Evolutionary conservation across 2,797 vertebrate genomes (phyloP).

Genomic region (Lates japonicus): DNA sequence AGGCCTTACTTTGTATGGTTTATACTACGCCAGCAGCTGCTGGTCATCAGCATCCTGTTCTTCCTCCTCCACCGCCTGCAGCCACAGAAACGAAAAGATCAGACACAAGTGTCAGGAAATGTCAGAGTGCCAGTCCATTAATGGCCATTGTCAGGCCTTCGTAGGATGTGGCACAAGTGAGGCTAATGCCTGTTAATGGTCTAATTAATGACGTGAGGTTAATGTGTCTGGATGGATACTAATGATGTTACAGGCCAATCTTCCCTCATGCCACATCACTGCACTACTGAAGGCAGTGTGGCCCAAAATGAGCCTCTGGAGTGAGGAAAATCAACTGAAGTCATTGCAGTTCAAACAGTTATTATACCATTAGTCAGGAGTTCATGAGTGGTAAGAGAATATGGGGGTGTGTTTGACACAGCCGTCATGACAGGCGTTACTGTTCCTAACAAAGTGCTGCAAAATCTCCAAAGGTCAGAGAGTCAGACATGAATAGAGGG

Average conservation of each 20-base stretch:
- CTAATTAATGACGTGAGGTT: slow-evolving; percentile 70
- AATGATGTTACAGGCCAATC: slow-evolving; percentile 60
- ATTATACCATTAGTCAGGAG: slow-evolving; percentile 51
- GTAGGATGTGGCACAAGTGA: slow-evolving; percentile 39
- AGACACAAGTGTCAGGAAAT: slow-evolving; percentile 42
- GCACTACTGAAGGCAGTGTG: slow-evolving; percentile 17
- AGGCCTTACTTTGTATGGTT: no score
- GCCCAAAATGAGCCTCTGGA: slow-evolving; percentile 41
- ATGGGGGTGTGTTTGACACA: slow-evolving; percentile 42
- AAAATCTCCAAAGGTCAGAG: slow-evolving; percentile 60
- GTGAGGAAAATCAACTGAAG: slow-evolving; percentile 42
- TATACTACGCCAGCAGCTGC: slow-evolving; percentile 24
- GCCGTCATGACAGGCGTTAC: slow-evolving; percentile 24
- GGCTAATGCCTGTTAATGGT: slow-evolving; percentile 67
- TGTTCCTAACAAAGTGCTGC: slow-evolving; percentile 47
- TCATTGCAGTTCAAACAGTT: slow-evolving; percentile 35
- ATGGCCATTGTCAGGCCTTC: slow-evolving; percentile 51
- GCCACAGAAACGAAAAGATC: slow-evolving; percentile 34
- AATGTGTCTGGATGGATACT: slow-evolving; percentile 67
- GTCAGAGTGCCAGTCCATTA: slow-evolving; percentile 53
- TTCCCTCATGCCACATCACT: slow-evolving; percentile 40
- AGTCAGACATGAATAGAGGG: slow-evolving; percentile 11
- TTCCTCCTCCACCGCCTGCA: slow-evolving; percentile 4
- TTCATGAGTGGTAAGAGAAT: slow-evolving; percentile 35
- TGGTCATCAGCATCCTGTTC: slow-evolving; percentile 30